Evolutionary conservation across 2,888 invertebrate species (phyloP), one percentile per base, ranked within the genome.

Genomic region (Drosophila paracracens): DNA sequence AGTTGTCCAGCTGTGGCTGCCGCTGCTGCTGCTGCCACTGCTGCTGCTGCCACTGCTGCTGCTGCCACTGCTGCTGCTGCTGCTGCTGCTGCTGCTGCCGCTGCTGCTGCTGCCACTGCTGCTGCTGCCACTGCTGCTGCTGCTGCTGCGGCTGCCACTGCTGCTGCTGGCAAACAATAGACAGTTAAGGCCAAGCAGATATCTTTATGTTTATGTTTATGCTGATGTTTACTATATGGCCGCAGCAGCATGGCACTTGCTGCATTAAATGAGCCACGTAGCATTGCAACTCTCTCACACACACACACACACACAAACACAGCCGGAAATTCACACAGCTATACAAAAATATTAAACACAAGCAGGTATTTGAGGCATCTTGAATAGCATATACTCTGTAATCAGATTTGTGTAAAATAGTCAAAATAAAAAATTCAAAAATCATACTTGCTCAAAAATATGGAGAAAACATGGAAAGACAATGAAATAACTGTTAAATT

Each of bases 121-220:
- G 36, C 36, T 54, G 62, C 29, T 38, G 25, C 25, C 25, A 31
- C 36, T 68, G 69, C 61, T 70, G 69, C 70, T 73, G 73, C 21
- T 21, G 21, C 21, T 1, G 1, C 21, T 21, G 21, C 21, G 1
- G 1, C 21, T 21, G 21, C 21, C n/a, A n/a, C n/a, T n/a, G 36
- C 36, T 68, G 69, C 61, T 70, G 69, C 70, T 75, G 73, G 77
- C 75, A 74, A 84, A 87, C 87, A 87, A 87, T 87, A 87, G 87
- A 86, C 75, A 88, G 80, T 87, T 87, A 83, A 86, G 73, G 69
- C 74, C 59, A 74, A 40, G 53, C 67, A 74, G 70, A 70, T 74
- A 74, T 78, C 74, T 75, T 76, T 79, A 70, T 75, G 64, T 74
- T 74, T 74, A 75, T 78, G 65, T 70, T 77, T 65, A 74, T 76